These are phyloP conservation scores for Polypterus bichir DNA, from an alignment of 2,113 vertebrate genomes.

Conservation along the genomic window DNA sequence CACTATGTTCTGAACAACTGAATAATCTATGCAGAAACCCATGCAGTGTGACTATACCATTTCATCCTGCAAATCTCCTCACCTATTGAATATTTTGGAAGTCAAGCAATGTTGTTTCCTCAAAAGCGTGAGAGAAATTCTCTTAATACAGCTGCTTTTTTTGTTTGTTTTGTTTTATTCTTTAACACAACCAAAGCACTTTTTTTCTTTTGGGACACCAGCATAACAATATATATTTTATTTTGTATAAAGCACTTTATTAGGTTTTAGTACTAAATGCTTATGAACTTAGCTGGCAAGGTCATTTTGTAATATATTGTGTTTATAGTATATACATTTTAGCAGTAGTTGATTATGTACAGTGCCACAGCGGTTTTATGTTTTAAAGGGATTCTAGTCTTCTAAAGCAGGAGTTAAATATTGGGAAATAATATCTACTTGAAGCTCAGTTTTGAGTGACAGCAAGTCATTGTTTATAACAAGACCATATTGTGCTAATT, in stretches of 20 bases:
- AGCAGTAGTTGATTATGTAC: constrained; percentile 21
- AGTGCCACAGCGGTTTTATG: constrained; percentile 25
- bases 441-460: constrained; percentile 11
- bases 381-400: constrained; percentile 18
- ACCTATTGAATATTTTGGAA: constrained; percentile 15
- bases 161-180: constrained; percentile 18
- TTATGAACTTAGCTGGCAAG: constrained; percentile 40
- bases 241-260: constrained; percentile 55
- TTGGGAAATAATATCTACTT: constrained; percentile 12
- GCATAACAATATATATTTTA: constrained; percentile 28
- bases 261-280: constrained; percentile 40
- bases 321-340: background rate
- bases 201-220: constrained; percentile 39
- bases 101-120: background rate
- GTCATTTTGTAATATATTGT: constrained; percentile 39
- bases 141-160: constrained; percentile 17
- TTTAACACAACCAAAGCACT: constrained; percentile 68
- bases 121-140: constrained; percentile 16
- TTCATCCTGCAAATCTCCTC: constrained; percentile 9
- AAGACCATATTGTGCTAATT: background rate
- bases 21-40: constrained; percentile 27
- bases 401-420: constrained; percentile 34
- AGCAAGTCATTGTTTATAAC: constrained; percentile 1
- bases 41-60: constrained; percentile 22
- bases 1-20: constrained; percentile 20